phyloP scores from a whole-genome alignment of 2,797 vertebrate species.

The Ctenosaura bakeri region DNA sequence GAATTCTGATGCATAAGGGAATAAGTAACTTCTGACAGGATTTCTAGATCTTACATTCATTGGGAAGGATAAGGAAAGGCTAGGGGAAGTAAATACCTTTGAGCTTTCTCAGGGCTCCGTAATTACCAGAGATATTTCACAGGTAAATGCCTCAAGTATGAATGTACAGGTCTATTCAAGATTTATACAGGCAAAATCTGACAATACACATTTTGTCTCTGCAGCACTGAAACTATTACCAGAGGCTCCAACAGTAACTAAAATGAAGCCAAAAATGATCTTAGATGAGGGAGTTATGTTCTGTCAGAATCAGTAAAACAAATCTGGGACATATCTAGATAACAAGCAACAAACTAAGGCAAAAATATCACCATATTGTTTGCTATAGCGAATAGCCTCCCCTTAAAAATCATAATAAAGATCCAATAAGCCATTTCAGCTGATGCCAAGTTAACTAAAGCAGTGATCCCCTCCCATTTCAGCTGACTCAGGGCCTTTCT shows the following conservation, averaged over 20 bases:
- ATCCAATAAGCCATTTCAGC: not conserved
- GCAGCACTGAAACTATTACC: not conserved
- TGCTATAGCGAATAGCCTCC: not conserved
- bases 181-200: not conserved
- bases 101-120: not conserved
- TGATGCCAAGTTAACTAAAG: not conserved
- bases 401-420: not conserved
- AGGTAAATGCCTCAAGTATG: not conserved
- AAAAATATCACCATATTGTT: not conserved
- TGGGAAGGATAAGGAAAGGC: not conserved
- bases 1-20: not conserved
- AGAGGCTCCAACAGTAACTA: not conserved
- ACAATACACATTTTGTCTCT: not conserved
- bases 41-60: not conserved
- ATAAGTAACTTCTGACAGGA: not conserved
- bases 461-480: not conserved
- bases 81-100: not conserved
- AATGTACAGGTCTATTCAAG: not conserved
- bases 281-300: not conserved
- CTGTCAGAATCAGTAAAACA: not conserved
- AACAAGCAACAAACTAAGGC: not conserved
- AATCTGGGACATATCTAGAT: not conserved
- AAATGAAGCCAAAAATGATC: not conserved
- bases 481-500: not conserved
- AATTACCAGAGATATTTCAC: not conserved